phyloP scores from a whole-genome alignment of 2,888 invertebrate genomes.

The Eristalis arbustorum region DNA sequence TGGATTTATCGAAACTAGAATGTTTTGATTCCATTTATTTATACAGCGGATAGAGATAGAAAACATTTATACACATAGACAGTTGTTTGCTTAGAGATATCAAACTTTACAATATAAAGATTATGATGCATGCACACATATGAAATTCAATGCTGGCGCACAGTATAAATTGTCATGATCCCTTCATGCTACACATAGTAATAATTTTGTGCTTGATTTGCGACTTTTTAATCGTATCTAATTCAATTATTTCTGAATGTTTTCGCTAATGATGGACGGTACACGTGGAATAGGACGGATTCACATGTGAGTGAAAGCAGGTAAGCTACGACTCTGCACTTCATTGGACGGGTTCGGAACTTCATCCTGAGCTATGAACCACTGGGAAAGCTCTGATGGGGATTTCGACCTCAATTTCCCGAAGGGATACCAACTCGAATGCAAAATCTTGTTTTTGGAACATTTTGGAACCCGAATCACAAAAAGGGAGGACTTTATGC shows the following conservation, averaged over 20 bases:
- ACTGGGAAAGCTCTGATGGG: too few relatives aligned
- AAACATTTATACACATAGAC: slow-evolving; percentile 45
- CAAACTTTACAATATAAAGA: background rate
- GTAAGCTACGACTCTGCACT: too few relatives aligned
- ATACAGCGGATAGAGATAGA: slow-evolving; percentile 49
- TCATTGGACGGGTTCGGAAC: too few relatives aligned
- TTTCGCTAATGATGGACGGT: background rate
- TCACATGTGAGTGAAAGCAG: too few relatives aligned
- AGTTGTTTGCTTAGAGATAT: background rate
- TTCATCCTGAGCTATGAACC: too few relatives aligned
- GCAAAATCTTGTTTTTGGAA: too few relatives aligned
- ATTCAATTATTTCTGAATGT: background rate
- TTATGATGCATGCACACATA: slow-evolving; percentile 62
- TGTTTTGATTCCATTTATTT: slow-evolving; percentile 61
- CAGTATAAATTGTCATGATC: slow-evolving; percentile 61
- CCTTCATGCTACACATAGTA: background rate
- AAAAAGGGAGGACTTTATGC: too few relatives aligned
- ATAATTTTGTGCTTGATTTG: background rate
- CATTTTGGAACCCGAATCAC: too few relatives aligned
- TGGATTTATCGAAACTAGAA: background rate
- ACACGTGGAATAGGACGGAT: background rate
- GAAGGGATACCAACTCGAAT: too few relatives aligned
- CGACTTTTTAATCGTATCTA: background rate
- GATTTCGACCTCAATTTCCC: too few relatives aligned
- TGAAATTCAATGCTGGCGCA: slow-evolving; percentile 72